These are phyloP conservation scores for Cebus imitator DNA, from an alignment of 2,113 vertebrate species.

Conservation along the genomic window DNA sequence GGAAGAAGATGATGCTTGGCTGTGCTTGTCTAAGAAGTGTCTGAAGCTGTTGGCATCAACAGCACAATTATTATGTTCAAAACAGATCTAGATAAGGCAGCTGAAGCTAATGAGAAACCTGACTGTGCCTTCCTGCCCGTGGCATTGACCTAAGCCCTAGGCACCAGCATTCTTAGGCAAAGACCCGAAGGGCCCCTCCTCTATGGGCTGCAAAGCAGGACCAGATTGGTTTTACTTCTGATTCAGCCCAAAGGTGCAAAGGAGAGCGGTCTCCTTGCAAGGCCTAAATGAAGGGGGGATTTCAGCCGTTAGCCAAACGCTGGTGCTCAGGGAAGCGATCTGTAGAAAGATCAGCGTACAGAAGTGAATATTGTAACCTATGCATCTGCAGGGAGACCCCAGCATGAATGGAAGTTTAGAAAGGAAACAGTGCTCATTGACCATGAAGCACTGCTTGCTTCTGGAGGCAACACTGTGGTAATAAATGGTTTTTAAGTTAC, in stretches of 20 bases:
- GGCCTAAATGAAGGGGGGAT: neutral
- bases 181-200: neutral
- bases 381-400: too few species aligned
- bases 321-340: neutral
- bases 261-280: neutral
- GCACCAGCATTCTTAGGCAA: neutral
- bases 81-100: neutral
- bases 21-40: rapidly evolving
- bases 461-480: neutral
- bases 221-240: neutral
- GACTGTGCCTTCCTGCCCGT: too few species aligned
- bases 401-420: rapidly evolving
- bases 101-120: neutral
- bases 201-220: neutral
- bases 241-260: neutral
- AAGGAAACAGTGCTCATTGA: neutral
- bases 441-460: neutral
- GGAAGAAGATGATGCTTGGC: neutral
- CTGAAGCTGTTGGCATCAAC: neutral
- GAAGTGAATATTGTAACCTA: too few species aligned
- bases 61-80: neutral
- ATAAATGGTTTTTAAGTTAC: neutral
- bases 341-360: neutral
- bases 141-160: neutral
- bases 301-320: too few species aligned